phyloP scores from a whole-genome alignment of 2,888 invertebrate genomes.

The Amphiduros pacificus region DNA sequence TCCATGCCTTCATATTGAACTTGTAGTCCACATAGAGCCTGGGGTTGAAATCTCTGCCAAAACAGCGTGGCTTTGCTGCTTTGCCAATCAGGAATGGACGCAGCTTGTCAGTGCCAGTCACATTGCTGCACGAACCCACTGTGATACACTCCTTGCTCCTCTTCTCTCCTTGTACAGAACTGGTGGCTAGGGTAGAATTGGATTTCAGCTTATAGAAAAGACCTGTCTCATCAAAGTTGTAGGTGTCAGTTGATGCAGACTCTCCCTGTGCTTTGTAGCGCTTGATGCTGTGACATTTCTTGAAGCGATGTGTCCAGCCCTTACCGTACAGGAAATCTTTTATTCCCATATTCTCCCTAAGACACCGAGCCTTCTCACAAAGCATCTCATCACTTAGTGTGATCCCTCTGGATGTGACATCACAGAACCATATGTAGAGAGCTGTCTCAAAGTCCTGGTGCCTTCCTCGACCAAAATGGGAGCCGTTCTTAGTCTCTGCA shows the following conservation, averaged over 20 bases:
- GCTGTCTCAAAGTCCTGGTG: too few relatives aligned
- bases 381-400: too few relatives aligned
- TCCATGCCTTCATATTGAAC: too few relatives aligned
- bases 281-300: background rate
- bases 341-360: background rate
- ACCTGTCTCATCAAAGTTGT: constrained; percentile 28
- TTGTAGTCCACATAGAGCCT: too few relatives aligned
- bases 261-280: background rate
- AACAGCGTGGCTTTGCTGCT: constrained; percentile 2
- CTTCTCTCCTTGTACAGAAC: constrained; percentile 12
- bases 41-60: too few relatives aligned
- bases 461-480: too few relatives aligned
- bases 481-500: too few relatives aligned
- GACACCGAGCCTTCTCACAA: background rate
- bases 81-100: constrained; percentile 27
- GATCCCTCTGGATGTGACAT: too few relatives aligned
- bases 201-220: constrained; percentile 25
- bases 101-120: constrained; percentile 23
- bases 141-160: constrained; percentile 25
- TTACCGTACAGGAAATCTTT: background rate
- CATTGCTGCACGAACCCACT: constrained; percentile 13
- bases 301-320: background rate
- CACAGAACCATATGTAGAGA: too few relatives aligned
- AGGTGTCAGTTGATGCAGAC: constrained; percentile 3
- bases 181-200: constrained; percentile 20